Evolutionary conservation across 2,888 invertebrate genomes (phyloP), one percentile per base, ranked within the genome.

Genomic region (Heliconius hortense): DNA sequence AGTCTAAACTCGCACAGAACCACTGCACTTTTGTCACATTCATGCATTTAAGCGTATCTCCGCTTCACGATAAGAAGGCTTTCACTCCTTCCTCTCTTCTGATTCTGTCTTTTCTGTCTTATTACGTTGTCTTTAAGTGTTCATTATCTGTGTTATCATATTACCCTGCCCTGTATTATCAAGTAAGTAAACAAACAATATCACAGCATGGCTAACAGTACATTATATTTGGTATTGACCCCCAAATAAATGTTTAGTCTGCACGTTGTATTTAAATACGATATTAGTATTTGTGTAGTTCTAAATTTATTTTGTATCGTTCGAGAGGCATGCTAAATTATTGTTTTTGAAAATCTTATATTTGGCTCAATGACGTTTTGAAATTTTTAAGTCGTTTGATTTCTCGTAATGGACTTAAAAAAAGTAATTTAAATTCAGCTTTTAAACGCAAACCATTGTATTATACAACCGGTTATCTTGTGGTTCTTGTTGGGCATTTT

Each of bases 401-500:
- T 76, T 56, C 26, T 59, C 21, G 35, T 72, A 74, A 74, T 63
- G 35, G 56, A 63, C 62, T 74, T 48, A 21, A 48, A 73, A 31
- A 43, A 76, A 74, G 59, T 73, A 21, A 71, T 24, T 62, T 66
- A 76, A 35, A 78, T 70, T 76, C 53, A 70, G 79, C 79, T 79
- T 79, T 71, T 72, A 48, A 66, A 68, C 67, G 70, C 69, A 79
- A 72, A 76, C 72, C 69, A 67, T 79, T 80, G 78, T 81, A 81
- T 82, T 79, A 80, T 80, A 86, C 84, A 87, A 84, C 84, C 87
- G 91, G 92, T 92, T 92, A 89, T 89, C 88, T 83, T 91, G 89
- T 92, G 92, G 92, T 92, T 91, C 92, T 94, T 91, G 93, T 93
- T 87, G 94, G 93, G 92, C 93, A 87, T 92, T 94, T 93, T 92